These are phyloP conservation scores for Sylvilagus bachmani DNA, from an alignment of 2,113 vertebrate species.

Conservation along the genomic window DNA sequence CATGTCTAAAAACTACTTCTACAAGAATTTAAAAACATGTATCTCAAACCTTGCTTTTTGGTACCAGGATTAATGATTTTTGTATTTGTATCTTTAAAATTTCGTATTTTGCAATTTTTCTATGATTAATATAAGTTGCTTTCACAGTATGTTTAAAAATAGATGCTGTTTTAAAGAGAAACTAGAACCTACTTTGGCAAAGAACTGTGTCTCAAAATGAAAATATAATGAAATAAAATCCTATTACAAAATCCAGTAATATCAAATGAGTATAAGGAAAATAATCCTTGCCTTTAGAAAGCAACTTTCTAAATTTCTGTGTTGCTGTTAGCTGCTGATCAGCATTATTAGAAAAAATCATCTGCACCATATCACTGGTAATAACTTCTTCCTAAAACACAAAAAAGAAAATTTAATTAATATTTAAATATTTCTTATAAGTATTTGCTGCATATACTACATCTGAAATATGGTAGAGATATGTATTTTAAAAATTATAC, in stretches of 20 bases:
- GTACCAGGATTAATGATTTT: slow-evolving; percentile 4
- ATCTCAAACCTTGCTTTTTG: neutral
- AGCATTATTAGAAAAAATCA: slow-evolving; percentile 96
- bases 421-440: neutral
- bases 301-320: slow-evolving; percentile 95
- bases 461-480: neutral
- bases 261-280: slow-evolving; percentile 12
- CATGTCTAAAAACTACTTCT: neutral
- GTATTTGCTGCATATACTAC: neutral
- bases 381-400: slow-evolving; percentile 93
- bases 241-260: neutral
- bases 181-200: neutral
- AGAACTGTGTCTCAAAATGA: neutral
- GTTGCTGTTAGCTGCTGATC: slow-evolving; percentile 95
- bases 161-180: slow-evolving; percentile 29
- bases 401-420: slow-evolving; percentile 64
- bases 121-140: neutral
- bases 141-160: neutral
- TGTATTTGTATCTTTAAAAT: slow-evolving; percentile 27
- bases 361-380: slow-evolving; percentile 95
- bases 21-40: neutral
- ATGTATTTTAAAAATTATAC: slow-evolving; percentile 85
- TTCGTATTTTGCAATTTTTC: slow-evolving; percentile 44
- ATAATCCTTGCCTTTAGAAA: slow-evolving; percentile 92
- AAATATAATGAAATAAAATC: slow-evolving; percentile 14